A percentile compares a stretch with the other conserved stretches of the same genome.
These are phyloP conservation scores for Atrichornis clamosus DNA, from an alignment of 2,113 vertebrate genomes.

Conservation along the genomic window DNA sequence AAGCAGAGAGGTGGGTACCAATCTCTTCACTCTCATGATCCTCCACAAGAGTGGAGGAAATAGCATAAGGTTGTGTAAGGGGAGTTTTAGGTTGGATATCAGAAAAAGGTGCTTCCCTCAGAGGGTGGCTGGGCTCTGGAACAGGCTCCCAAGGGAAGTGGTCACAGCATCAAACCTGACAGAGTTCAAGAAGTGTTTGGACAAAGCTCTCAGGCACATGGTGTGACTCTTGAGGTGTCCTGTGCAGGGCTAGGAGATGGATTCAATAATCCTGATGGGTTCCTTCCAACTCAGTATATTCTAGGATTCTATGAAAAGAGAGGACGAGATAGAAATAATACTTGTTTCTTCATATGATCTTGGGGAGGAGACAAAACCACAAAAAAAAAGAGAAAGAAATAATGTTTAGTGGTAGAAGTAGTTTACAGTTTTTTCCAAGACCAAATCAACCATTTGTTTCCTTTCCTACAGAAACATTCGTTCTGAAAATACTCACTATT, in stretches of 20 bases:
- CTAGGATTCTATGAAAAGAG: neutral
- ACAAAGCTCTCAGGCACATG: neutral
- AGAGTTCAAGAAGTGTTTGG: neutral
- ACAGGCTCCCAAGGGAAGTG: neutral
- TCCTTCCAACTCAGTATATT: neutral
- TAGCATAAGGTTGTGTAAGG: neutral
- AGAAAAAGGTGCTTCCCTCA: neutral
- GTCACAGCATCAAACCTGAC: neutral
- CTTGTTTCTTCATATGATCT: neutral
- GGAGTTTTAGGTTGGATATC: neutral
- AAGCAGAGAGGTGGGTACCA: fast-evolving
- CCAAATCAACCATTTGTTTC: neutral
- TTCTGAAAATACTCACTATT: neutral
- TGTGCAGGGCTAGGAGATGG: no score
- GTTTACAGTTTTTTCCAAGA: neutral
- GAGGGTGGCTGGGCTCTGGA: fast-evolving
- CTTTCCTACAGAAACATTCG: neutral
- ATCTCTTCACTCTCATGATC: neutral
- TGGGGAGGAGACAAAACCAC: neutral
- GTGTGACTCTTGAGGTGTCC: neutral
- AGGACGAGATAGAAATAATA: neutral
- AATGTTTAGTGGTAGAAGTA: fast-evolving
- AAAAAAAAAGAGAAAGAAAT: neutral
- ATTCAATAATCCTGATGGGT: neutral
- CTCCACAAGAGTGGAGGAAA: neutral